Evolutionary conservation across 2,888 invertebrate genomes (phyloP).

Genomic region (Dioctria linearis): DNA sequence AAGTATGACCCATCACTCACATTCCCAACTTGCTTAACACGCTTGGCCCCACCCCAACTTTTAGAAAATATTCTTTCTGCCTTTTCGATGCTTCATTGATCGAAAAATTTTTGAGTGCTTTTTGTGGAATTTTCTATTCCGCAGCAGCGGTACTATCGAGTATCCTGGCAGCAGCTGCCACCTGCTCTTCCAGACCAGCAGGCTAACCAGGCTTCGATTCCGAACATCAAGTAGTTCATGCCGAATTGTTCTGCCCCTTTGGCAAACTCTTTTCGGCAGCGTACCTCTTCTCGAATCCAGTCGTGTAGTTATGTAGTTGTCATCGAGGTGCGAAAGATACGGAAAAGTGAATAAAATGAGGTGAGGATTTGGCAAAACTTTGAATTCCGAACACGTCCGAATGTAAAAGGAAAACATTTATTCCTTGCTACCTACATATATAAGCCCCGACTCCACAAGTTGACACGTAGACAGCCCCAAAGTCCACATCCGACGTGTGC

Average conservation of each 20-base stretch:
- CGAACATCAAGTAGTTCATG: slow-evolving; percentile 2
- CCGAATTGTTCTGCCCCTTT: background rate
- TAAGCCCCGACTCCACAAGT: slow-evolving; percentile 49
- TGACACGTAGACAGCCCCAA: slow-evolving; percentile 57
- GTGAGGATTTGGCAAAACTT: slow-evolving; percentile 53
- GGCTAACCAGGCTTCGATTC: background rate
- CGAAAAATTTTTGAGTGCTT: slow-evolving; percentile 50
- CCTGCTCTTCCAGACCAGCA: background rate
- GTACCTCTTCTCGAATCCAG: background rate
- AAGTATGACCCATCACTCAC: slow-evolving; percentile 47
- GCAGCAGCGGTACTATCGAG: slow-evolving; percentile 2
- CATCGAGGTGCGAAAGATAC: slow-evolving; percentile 30
- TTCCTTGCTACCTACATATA: slow-evolving; percentile 53
- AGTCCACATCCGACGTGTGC: slow-evolving; percentile 48
- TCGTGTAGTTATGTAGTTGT: background rate
- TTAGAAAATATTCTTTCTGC: background rate
- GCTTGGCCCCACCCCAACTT: slow-evolving; percentile 1
- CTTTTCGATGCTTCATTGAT: slow-evolving; percentile 35
- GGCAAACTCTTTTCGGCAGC: background rate
- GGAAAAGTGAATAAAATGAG: slow-evolving; percentile 58
- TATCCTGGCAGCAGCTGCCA: background rate
- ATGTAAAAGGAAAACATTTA: slow-evolving; percentile 59
- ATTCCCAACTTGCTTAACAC: background rate
- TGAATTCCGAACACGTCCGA: slow-evolving; percentile 57
- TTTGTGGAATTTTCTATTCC: slow-evolving; percentile 37